These are phyloP conservation scores for Thaumatotibia leucotreta DNA, from an alignment of 1,140 invertebrate genomes.

Conservation along the genomic window DNA sequence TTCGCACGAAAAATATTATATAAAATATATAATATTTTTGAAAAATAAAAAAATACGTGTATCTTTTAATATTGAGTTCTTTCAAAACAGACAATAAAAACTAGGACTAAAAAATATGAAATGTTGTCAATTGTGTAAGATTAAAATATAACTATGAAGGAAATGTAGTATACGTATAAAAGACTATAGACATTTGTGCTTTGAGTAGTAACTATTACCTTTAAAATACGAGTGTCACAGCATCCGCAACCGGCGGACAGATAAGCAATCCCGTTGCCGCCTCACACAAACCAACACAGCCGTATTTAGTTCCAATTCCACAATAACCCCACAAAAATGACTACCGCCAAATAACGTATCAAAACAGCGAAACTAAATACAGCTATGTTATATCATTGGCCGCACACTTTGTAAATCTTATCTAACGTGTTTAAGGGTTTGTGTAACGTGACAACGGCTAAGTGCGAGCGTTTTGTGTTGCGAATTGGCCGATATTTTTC, in stretches of 20 bases:
- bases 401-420: conserved; percentile 8
- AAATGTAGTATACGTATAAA: background rate
- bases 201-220: background rate
- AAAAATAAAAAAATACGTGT: too few species aligned
- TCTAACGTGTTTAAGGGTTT: background rate
- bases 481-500: background rate
- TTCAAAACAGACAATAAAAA: too few species aligned
- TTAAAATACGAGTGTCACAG: background rate
- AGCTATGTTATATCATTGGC: background rate
- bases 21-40: too few species aligned
- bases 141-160: background rate
- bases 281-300: background rate
- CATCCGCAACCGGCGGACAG: conserved; percentile 2
- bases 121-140: background rate
- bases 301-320: background rate
- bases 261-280: background rate
- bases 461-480: background rate
- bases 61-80: too few species aligned
- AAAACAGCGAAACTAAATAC: background rate
- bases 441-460: background rate
- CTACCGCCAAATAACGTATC: conserved; percentile 1
- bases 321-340: background rate
- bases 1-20: too few species aligned
- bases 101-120: too few species aligned
- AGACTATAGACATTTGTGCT: background rate